phyloP scores from a whole-genome alignment of 2,888 invertebrate genomes.

The Lobophora halterata region DNA sequence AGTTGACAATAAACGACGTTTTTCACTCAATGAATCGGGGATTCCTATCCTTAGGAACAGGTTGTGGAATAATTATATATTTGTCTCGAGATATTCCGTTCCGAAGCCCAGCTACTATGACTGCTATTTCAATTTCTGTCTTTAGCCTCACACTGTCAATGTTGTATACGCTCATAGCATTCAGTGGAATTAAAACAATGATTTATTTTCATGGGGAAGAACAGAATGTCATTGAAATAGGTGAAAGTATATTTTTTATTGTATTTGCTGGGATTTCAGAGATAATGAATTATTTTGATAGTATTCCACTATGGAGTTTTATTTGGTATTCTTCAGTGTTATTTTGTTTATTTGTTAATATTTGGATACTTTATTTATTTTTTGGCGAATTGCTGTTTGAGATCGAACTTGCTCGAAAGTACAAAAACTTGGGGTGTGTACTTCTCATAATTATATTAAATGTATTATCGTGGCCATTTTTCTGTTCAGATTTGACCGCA shows the following conservation, averaged over 20 bases:
- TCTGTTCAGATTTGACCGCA: constrained; percentile 59
- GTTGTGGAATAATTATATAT: constrained; percentile 56
- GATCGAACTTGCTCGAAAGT: constrained; percentile 33
- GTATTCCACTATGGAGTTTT: constrained; percentile 55
- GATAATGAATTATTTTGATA: constrained; percentile 59
- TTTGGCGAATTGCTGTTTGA: constrained; percentile 44
- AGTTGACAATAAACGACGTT: constrained; percentile 24
- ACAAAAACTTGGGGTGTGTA: constrained; percentile 40
- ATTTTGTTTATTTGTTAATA: constrained; percentile 50
- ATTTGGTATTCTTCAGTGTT: constrained; percentile 59
- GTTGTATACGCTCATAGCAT: constrained; percentile 51
- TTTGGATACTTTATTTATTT: constrained; percentile 57
- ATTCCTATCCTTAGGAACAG: constrained; percentile 53
- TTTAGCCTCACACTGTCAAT: constrained; percentile 48
- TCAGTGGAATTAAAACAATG: constrained; percentile 63
- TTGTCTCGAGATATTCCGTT: constrained; percentile 57
- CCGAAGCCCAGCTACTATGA: constrained; percentile 68
- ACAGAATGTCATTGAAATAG: constrained; percentile 58
- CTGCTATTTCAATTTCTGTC: constrained; percentile 52
- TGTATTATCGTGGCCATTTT: constrained; percentile 53
- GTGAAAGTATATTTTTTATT: constrained; percentile 47
- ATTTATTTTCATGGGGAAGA: constrained; percentile 68
- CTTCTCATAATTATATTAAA: constrained; percentile 40
- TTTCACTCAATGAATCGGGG: constrained; percentile 45
- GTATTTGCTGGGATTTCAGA: constrained; percentile 58